phyloP scores from a whole-genome alignment of 2,888 invertebrate species.

The Rugalucina vietnamica region DNA sequence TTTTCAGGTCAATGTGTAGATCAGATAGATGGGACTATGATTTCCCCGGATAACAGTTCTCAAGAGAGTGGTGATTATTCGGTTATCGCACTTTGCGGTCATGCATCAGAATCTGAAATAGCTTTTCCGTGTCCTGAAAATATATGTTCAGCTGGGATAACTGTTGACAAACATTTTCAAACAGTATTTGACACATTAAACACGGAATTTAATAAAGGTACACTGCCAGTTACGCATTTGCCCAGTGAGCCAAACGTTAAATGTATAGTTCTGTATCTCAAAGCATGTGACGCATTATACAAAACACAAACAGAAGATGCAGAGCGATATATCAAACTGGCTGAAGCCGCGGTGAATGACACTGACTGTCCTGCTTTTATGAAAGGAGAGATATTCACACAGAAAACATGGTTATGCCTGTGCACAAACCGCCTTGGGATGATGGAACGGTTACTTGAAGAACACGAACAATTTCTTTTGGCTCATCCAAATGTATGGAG shows the following conservation, averaged over 20 bases:
- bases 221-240: not conserved
- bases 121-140: too few relatives aligned
- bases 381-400: not conserved
- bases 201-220: not conserved
- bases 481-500: constrained; percentile 6
- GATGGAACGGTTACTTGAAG: not conserved
- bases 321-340: constrained; percentile 1
- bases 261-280: not conserved
- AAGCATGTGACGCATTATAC: not conserved
- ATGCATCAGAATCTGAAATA: too few relatives aligned
- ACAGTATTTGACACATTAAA: constrained; percentile 1
- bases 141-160: not conserved
- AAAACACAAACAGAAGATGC: not conserved
- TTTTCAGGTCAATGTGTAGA: too few relatives aligned
- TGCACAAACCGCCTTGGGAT: not conserved
- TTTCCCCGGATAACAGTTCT: too few relatives aligned
- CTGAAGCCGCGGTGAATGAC: not conserved
- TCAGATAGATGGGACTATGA: too few relatives aligned
- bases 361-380: not conserved
- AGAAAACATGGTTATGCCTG: constrained; percentile 2
- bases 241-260: not conserved
- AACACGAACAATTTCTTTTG: not conserved
- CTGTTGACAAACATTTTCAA: not conserved
- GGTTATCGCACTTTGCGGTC: too few relatives aligned
- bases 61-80: too few relatives aligned